phyloP scores from a whole-genome alignment of 1,140 invertebrate genomes.

The Gryllus bimaculatus region DNA sequence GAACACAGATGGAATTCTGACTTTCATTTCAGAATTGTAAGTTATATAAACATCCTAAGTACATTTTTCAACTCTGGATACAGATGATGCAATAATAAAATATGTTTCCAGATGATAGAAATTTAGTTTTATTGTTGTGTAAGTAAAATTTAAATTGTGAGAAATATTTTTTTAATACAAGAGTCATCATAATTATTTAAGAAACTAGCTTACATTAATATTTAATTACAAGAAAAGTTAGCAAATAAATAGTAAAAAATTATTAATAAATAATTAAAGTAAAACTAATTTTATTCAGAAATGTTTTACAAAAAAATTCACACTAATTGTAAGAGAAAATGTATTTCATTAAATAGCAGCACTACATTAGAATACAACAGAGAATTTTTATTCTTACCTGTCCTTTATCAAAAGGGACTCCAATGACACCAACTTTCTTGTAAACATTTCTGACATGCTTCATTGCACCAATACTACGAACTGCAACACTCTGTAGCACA shows the following conservation, averaged over 20 bases:
- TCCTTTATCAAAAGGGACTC: constrained; percentile 66
- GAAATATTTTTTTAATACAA: neutral
- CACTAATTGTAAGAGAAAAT: neutral
- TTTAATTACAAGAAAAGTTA: neutral
- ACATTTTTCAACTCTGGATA: neutral
- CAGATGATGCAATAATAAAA: neutral
- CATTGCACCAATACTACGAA: constrained; percentile 3
- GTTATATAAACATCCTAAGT: no score
- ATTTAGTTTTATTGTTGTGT: neutral
- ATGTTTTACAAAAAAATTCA: neutral
- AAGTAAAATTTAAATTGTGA: neutral
- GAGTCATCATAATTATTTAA: neutral
- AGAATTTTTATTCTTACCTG: constrained; percentile 26
- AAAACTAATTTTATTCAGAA: neutral
- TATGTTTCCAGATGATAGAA: neutral
- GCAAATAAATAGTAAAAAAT: neutral
- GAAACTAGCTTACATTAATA: neutral
- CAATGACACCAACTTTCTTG: constrained; percentile 51
- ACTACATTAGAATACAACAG: neutral
- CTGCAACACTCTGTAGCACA: constrained; percentile 14
- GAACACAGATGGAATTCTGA: no score
- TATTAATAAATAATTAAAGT: neutral
- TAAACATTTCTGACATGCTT: constrained; percentile 25
- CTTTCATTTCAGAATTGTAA: no score
- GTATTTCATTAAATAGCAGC: neutral